phyloP scores from a whole-genome alignment of 2,113 vertebrate genomes.

The Accipiter cooperii region DNA sequence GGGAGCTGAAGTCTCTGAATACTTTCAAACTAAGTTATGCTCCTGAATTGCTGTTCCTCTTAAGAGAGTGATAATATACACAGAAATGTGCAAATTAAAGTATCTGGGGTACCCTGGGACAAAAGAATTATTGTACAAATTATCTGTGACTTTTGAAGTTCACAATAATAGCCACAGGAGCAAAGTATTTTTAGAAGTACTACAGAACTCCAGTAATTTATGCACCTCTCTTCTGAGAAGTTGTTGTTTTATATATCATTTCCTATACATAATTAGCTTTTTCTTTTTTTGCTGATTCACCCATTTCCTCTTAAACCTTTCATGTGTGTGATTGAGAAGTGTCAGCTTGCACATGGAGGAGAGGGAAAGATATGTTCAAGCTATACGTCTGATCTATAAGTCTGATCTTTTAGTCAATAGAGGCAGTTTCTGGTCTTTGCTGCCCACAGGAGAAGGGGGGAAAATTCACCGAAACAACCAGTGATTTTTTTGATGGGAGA shows the following conservation, averaged over 20 bases:
- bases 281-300: not conserved
- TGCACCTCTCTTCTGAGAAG: not conserved
- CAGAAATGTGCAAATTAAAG: not conserved
- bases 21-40: not conserved
- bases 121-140: not conserved
- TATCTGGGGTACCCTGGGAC: not conserved
- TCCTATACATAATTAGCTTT: not conserved
- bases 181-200: not conserved
- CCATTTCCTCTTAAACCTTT: not conserved
- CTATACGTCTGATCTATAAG: not conserved
- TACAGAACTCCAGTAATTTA: not conserved
- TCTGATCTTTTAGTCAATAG: not conserved
- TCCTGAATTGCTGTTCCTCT: not conserved
- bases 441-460: not conserved
- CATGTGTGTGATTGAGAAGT: not conserved
- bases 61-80: not conserved
- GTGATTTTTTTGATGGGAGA: not conserved
- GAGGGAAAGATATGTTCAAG: not conserved
- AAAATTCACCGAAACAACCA: not conserved
- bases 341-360: not conserved
- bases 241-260: not conserved
- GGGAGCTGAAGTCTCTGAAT: not conserved
- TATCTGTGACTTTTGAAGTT: not conserved
- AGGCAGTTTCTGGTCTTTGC: not conserved
- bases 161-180: not conserved